Evolutionary conservation across 2,888 invertebrate genomes (phyloP), one percentile per base, ranked within the genome.

Genomic region (Elysia crispata): DNA sequence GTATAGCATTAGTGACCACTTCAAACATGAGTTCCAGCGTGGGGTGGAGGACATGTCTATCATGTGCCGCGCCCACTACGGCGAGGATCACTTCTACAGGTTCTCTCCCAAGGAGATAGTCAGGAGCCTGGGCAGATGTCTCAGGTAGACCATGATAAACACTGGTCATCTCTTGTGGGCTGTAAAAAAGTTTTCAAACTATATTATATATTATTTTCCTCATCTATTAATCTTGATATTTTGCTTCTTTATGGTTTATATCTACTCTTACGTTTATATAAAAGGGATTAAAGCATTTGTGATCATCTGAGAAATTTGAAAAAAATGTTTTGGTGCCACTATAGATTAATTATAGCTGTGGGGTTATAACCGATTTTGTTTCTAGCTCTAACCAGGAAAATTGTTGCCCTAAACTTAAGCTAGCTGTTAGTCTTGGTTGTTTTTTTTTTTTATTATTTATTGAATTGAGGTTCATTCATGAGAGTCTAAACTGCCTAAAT

Each of bases 1-100:
- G 20, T 91, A 91, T 81, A 85, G 91, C 81, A 90, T 91, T 57
- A 86, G 83, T n/a, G 89, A 90, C 57, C 91, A 91, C 81, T 91
- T 87, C 85, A 77, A 85, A 41, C 88, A 89, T 82, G 91, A 91
- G 82, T 81, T 85, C 6, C 80, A 41, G 70, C 84, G 91, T 33
- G 91, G 91, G 18, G 81, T 90, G 6, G 91, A 91, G 80, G 89
- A 91, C 80, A 64, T 90, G 23, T 91, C 91, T 13, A 83, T 82
- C 33, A 91, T 91, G 91, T 80, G 86, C 6, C 83, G 88, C 54
- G 90, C 89, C 49, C 90, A 91, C 89, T 90, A 90, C 83, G 90
- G 89, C 31, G 84, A 85, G 23, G 87, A 89, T 33, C 89, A 90
- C 81, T 91, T 91, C 86, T 88, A 89, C 50, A 83, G 89, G 54